Conservation (phyloP, 2,797 vertebrate species). For the Protonibea diacanthus region DNA sequence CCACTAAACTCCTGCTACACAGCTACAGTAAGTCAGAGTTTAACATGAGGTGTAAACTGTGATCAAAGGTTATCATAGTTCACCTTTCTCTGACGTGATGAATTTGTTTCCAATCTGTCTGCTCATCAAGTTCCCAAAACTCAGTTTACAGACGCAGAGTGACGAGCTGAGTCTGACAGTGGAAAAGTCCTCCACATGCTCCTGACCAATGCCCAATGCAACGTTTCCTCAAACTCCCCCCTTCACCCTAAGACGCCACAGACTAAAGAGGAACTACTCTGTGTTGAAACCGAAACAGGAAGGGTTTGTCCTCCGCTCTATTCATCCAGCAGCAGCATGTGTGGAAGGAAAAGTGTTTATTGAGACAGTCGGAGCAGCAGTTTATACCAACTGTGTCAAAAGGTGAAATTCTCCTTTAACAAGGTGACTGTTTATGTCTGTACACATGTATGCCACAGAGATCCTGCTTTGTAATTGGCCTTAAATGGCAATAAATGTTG, state of each 20-base stretch:
- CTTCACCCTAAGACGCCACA: neutral
- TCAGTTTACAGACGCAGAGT: neutral
- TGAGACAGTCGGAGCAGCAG: slow-evolving; percentile 1
- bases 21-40: neutral
- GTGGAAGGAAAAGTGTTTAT: neutral
- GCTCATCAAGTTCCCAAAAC: neutral
- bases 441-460: neutral
- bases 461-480: neutral
- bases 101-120: neutral
- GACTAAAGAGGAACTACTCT: slow-evolving; percentile 62
- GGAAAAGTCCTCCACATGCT: neutral
- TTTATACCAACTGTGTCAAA: neutral
- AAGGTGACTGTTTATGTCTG: neutral
- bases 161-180: neutral
- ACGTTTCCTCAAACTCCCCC: neutral
- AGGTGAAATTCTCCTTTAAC: neutral
- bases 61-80: no score
- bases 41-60: slow-evolving; percentile 14
- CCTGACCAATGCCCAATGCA: neutral
- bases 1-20: neutral
- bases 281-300: slow-evolving; percentile 70
- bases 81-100: neutral
- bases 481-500: no score
- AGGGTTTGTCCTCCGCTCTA: slow-evolving; percentile 49
- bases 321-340: slow-evolving; percentile 42